phyloP scores from a whole-genome alignment of 2,797 vertebrate species.

The Crypturellus tataupa region DNA sequence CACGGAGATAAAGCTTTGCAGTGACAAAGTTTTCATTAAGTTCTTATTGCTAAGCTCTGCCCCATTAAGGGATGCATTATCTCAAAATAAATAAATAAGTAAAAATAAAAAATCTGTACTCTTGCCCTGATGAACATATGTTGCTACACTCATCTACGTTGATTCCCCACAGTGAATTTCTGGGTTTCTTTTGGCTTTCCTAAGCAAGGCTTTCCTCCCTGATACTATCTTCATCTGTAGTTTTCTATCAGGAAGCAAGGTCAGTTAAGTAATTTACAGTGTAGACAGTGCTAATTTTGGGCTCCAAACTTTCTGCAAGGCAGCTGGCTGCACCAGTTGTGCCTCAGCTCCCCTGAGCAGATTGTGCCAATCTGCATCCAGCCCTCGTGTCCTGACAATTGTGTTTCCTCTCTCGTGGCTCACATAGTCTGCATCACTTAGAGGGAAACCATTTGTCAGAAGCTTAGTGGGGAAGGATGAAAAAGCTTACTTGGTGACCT shows the following conservation, averaged over 20 bases:
- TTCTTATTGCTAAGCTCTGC: neutral
- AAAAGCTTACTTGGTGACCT: neutral
- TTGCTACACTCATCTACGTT: neutral
- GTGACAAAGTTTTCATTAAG: neutral
- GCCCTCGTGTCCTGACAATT: neutral
- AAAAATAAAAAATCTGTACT: slow-evolving; percentile 6
- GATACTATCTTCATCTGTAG: neutral
- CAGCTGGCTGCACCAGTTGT: neutral
- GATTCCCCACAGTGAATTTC: neutral
- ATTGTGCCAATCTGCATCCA: neutral
- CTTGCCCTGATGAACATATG: neutral
- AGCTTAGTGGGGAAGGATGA: neutral
- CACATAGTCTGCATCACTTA: neutral
- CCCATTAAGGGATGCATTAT: neutral
- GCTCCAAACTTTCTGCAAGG: neutral
- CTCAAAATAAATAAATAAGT: neutral
- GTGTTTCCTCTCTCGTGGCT: neutral
- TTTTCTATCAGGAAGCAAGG: neutral
- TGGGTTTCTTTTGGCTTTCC: neutral
- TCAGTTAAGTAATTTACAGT: neutral
- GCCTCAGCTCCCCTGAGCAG: neutral
- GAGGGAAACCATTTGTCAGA: neutral
- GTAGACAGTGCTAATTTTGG: neutral
- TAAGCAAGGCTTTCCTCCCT: neutral
- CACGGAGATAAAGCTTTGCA: neutral